Base-by-base conservation (phyloP, 1,140 invertebrate genomes). In the Bombus balteatus region DNA sequence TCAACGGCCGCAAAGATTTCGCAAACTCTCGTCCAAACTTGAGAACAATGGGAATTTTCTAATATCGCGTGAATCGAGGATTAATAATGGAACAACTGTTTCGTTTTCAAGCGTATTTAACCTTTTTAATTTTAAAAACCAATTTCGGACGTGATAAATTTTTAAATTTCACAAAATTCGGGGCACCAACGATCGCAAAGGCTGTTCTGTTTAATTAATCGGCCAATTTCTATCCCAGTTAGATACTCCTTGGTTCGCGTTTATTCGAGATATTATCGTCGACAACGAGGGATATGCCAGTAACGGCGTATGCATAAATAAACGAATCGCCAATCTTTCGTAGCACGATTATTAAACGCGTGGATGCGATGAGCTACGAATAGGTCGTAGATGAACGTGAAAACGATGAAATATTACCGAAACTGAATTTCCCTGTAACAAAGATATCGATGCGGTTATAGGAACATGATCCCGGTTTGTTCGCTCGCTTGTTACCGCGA, bases 341-440 rank as follows among this genome's bases (percentile, higher is more conserved):
- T 22, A 22, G 28, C 25, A 3, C 41, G 41, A 34, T 80, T 70
- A 8, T 25, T 22, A 22, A 18, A 53, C 47, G 43, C 2, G 65
- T 18, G 28, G 28, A 10, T 4, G 18, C 34, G n/a, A 18, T 3
- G 66, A 25, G 32, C 39, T 39, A 39, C 22, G 25, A 72, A 39
- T 80, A 47, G 34, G 13, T 18, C 3, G 65, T 9, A 70, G 70
- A 53, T 37, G 34, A 57, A 71, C 66, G 78, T 10, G 28, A 39
- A 65, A 59, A 59, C 25, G 25, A 39, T 81, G 32, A 72, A 71
- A 81, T 59, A 81, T 72, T 39, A 47, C 28, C 4, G 25, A n/a
- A 47, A 71, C 43, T 25, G 71, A 81, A 71, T 81, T 72, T 39
- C 32, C 37, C 47, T n/a, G 28, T 13, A 41, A 32, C 28, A 43